Evolutionary conservation across 1,140 invertebrate genomes (phyloP), one percentile per base, ranked within the genome.

Genomic region (Lysiphlebus fabarum): DNA sequence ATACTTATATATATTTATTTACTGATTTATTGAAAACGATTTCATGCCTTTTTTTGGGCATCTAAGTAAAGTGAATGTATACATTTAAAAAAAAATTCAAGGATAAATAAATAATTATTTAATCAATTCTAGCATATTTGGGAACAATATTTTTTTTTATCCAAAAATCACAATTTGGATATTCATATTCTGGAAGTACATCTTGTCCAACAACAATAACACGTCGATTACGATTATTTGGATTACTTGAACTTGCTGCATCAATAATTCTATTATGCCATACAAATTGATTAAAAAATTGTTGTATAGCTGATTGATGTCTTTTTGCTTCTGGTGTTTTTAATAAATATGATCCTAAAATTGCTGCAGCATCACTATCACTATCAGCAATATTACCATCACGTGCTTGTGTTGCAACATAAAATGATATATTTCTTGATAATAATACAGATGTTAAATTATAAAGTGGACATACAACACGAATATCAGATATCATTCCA

Each of bases 231-330:
- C 38, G 7, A n/a, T 34, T 34, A 4, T 79, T 34, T 7, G 17
- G 76, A 6, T 81, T 75, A 6, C 74, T 65, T 0, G 34, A 33
- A 7, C 43, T 56, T 41, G 63, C 63, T 6, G 67, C 65, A 43
- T 85, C 81, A 1, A 83, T 73, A 17, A 90, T 74, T 48, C 83
- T 82, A 8, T 87, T 89, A 59, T 89, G 83, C 78, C 86, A 86
- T 0, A 92, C 89, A 64, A 85, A 93, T 62, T 88, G 84, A 67
- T 91, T 92, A 71, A 93, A 93, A 1, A 92, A 71, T 54, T 89
- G 85, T 68, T 92, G 90, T 79, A 93, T 90, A 4, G 90, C 87
- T 2, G 85, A 84, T 40, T 90, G 83, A 62, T 88, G 92, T 26
- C 87, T 79, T 49, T 86, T 83, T 66, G 91, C 87, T 64, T 87